Evolutionary conservation across 2,888 invertebrate genomes (phyloP).

Genomic region (Alentia gelatinosa): DNA sequence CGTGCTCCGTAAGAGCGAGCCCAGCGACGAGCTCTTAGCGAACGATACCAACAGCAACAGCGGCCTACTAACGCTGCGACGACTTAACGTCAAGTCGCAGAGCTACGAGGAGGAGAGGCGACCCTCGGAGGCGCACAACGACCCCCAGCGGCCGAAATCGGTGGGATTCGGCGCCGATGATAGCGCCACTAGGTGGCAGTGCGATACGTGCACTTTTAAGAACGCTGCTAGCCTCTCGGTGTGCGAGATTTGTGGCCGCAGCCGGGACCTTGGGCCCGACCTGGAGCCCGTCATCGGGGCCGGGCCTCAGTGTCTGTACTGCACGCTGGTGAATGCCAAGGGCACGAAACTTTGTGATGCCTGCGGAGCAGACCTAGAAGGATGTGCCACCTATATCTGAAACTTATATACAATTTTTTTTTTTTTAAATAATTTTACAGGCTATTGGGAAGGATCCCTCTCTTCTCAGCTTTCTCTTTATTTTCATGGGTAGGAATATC

Average conservation of each 20-base stretch:
- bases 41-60: neutral
- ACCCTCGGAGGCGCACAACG: neutral
- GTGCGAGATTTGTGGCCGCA: slow-evolving; percentile 51
- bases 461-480: too few species aligned
- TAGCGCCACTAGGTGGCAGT: slow-evolving; percentile 29
- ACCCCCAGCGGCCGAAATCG: slow-evolving; percentile 29
- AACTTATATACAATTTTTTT: too few species aligned
- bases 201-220: slow-evolving; percentile 45
- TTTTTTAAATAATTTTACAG: too few species aligned
- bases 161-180: neutral
- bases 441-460: too few species aligned
- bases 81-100: slow-evolving; percentile 34
- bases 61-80: neutral
- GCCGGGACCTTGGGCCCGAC: slow-evolving; percentile 30
- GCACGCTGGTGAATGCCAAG: slow-evolving; percentile 40
- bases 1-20: neutral
- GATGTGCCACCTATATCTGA: slow-evolving; percentile 42
- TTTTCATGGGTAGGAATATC: too few species aligned
- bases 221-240: slow-evolving; percentile 27
- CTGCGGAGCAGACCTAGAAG: slow-evolving; percentile 41
- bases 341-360: slow-evolving; percentile 35
- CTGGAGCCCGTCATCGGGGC: neutral
- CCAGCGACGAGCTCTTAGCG: neutral
- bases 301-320: slow-evolving; percentile 39
- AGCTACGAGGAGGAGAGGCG: slow-evolving; percentile 31